Conservation (phyloP, 1,140 invertebrate genomes). For the Hypothenemus hampei region DNA sequence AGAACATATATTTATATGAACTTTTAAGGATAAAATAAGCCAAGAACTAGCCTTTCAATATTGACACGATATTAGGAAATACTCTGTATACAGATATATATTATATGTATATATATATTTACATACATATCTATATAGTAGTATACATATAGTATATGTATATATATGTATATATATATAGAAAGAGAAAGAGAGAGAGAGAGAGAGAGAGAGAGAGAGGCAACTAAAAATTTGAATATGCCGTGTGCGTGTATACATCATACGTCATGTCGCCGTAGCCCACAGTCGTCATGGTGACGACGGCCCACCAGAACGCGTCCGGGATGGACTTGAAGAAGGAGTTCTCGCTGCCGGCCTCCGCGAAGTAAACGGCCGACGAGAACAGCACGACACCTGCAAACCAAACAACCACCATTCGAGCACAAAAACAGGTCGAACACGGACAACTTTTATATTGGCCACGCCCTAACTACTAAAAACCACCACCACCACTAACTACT, state of each 20-base stretch:
- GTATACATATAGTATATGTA: background rate
- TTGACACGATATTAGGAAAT: background rate
- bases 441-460: conserved; percentile 13
- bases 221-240: conserved; percentile 58
- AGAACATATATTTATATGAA: too few species aligned
- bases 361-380: conserved; percentile 98
- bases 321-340: conserved; percentile 99
- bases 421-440: conserved; percentile 2
- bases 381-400: conserved; percentile 98
- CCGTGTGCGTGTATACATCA: conserved; percentile 66
- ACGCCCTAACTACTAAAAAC: background rate
- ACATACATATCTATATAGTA: background rate
- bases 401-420: conserved; percentile 46
- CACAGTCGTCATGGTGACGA: conserved; percentile 99
- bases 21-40: too few species aligned
- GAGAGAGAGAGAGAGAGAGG: conserved; percentile 20
- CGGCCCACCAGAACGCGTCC: conserved; percentile 98
- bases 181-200: background rate
- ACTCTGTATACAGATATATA: background rate
- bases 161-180: background rate
- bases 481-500: too few species aligned
- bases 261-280: conserved; percentile 99
- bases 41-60: too few species aligned
- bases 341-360: conserved; percentile 94
- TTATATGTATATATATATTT: too few species aligned